Evolutionary conservation across 2,797 vertebrate genomes (phyloP), one percentile per base, ranked within the genome.

Genomic region (Champsocephalus gunnari): DNA sequence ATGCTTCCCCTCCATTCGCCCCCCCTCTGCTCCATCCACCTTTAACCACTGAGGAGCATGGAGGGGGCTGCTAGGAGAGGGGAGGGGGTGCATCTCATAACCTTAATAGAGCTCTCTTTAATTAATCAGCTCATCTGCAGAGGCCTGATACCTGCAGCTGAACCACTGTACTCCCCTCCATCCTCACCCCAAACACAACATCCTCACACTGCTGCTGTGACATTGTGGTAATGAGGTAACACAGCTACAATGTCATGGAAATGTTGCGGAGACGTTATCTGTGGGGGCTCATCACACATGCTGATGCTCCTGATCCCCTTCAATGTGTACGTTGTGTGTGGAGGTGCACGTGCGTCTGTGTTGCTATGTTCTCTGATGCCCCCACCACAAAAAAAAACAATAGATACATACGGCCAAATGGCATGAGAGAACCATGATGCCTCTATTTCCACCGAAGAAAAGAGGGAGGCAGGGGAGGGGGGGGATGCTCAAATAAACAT

Each of bases 221-320:
- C 93, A 93, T 93, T 94, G 93, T 92, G 92, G 87, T 95, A 94
- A 95, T 94, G 93, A 94, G 93, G 87, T 89, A 94, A 94, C 92
- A 89, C 79, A 81, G 88, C 90, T 91, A 93, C 94, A 94, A 94
- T 95, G 94, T 94, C 93, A 94, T 92, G 88, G 88, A 90, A 92
- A 91, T 88, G 88, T 92, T 86, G 87, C 64, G 65, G 87, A 88
- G 88, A 92, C 88, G 87, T 94, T 95, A 94, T 95, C 94, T 88
- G 91, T 81, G 71, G 91, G 91, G 92, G 93, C 91, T 93, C 92
- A 93, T 93, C 93, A 82, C 91, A 91, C 92, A 92, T 87, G 91
- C 94, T 92, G 93, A 94, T 94, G 94, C 92, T 93, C 91, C 93
- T 88, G 93, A 95, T 95, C 93, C 94, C 93, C 93, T 93, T 94